These are phyloP conservation scores for Cheiracanthium punctorium DNA, from an alignment of 2,888 invertebrate genomes.

Conservation along the genomic window DNA sequence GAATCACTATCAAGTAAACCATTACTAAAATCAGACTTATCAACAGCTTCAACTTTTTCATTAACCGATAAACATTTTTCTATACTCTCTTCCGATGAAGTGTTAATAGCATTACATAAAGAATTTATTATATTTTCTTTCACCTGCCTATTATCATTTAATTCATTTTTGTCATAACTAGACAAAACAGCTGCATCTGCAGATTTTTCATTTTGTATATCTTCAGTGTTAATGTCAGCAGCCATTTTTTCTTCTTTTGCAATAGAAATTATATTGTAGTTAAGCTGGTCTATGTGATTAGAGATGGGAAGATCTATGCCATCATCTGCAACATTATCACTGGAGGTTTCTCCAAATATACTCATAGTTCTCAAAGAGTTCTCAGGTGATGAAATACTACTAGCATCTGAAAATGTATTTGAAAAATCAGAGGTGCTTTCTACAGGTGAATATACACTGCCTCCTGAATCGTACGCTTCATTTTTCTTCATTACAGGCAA, in stretches of 20 bases:
- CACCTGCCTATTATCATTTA: not conserved
- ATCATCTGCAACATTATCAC: not conserved
- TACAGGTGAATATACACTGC: not conserved
- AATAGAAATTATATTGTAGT: not conserved
- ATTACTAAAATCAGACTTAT: not conserved
- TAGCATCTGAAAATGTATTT: conserved; percentile 52
- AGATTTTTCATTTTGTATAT: not conserved
- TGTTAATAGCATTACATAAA: not conserved
- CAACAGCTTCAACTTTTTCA: not conserved
- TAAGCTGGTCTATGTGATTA: not conserved
- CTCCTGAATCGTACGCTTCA: not conserved
- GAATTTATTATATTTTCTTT: not conserved
- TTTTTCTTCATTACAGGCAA: not conserved
- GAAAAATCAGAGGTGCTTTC: conserved; percentile 35
- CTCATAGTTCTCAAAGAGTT: conserved; percentile 33
- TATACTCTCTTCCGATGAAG: not conserved
- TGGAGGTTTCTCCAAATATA: not conserved
- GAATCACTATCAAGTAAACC: not conserved
- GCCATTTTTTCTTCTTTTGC: not conserved
- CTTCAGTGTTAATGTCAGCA: not conserved
- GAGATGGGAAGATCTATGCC: not conserved
- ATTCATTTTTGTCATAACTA: not conserved
- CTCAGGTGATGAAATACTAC: conserved; percentile 50
- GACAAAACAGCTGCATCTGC: not conserved
- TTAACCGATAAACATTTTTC: not conserved